Conservation (phyloP, 1,140 invertebrate species). For the Bombus vancouverensis region DNA sequence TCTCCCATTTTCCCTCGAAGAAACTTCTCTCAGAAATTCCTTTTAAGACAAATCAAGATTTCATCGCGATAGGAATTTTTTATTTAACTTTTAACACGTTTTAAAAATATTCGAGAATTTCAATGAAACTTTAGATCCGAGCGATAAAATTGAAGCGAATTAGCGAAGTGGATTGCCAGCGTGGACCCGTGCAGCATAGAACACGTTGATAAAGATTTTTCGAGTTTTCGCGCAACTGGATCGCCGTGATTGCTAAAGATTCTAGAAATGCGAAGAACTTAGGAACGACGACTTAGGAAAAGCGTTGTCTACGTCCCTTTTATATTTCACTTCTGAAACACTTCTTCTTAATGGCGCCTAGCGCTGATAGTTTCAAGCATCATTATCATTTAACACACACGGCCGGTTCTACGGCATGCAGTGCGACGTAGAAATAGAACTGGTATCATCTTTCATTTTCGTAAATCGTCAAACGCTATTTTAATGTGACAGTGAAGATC, state of each 20-base stretch:
- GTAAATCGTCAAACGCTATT: too few species aligned
- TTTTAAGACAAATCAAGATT: not conserved
- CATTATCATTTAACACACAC: slow-evolving; percentile 38
- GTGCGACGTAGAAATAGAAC: not conserved
- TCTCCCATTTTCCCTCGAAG: not conserved
- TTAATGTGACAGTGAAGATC: too few species aligned
- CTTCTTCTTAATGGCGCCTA: slow-evolving; percentile 38
- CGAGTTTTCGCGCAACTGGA: not conserved
- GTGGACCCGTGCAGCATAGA: too few species aligned
- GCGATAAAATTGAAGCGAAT: not conserved
- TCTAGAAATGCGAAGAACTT: not conserved
- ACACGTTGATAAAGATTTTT: too few species aligned
- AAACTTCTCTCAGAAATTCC: not conserved
- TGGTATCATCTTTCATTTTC: too few species aligned
- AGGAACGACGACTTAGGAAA: not conserved
- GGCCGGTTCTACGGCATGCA: not conserved
- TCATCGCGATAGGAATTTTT: not conserved
- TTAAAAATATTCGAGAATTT: too few species aligned
- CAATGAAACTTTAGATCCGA: not conserved
- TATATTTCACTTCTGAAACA: slow-evolving; percentile 35
- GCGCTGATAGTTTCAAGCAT: slow-evolving; percentile 21
- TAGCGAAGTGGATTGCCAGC: not conserved
- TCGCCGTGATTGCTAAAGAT: not conserved
- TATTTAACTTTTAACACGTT: too few species aligned
- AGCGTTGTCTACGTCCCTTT: not conserved